A percentile compares a stretch with the other conserved stretches of the same genome.
These are phyloP conservation scores for Selenia dentaria DNA, from an alignment of 2,888 invertebrate species.

Conservation along the genomic window DNA sequence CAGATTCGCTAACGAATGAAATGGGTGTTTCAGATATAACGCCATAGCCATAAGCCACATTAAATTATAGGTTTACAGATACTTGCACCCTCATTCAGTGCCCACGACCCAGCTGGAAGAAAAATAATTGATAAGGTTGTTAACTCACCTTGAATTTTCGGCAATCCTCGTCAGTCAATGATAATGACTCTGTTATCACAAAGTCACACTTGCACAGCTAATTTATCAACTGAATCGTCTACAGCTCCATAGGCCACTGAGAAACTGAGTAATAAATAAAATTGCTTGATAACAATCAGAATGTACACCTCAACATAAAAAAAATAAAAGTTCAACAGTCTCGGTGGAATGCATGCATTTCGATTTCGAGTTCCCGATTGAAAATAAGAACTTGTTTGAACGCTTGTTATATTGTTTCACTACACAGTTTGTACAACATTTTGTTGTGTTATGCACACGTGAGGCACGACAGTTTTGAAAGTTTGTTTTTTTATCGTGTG, in stretches of 20 bases:
- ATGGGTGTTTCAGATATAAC: too few relatives aligned
- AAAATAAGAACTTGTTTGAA: constrained; percentile 31
- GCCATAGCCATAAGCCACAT: too few relatives aligned
- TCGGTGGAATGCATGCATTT: constrained; percentile 80
- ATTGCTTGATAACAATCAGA: constrained; percentile 68
- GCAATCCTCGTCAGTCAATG: constrained; percentile 63
- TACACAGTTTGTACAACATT: constrained; percentile 47
- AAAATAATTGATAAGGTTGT: constrained; percentile 1
- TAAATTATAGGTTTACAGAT: neutral
- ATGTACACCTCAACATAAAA: constrained; percentile 67
- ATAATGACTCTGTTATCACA: constrained; percentile 60
- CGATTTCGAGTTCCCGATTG: constrained; percentile 53
- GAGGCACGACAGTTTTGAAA: constrained; percentile 58
- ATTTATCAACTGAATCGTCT: constrained; percentile 33
- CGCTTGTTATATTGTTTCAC: constrained; percentile 40
- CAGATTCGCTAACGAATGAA: too few relatives aligned
- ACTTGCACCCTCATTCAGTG: too few relatives aligned
- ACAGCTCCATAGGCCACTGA: constrained; percentile 47
- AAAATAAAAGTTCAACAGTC: constrained; percentile 79
- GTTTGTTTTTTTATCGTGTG: constrained; percentile 64
- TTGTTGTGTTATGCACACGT: constrained; percentile 39
- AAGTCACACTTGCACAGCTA: constrained; percentile 46
- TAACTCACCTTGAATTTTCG: constrained; percentile 75
- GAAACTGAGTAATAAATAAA: constrained; percentile 48
- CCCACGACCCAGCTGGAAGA: neutral